These are phyloP conservation scores for Danaus melanippus DNA, from an alignment of 1,140 invertebrate genomes.

Conservation along the genomic window DNA sequence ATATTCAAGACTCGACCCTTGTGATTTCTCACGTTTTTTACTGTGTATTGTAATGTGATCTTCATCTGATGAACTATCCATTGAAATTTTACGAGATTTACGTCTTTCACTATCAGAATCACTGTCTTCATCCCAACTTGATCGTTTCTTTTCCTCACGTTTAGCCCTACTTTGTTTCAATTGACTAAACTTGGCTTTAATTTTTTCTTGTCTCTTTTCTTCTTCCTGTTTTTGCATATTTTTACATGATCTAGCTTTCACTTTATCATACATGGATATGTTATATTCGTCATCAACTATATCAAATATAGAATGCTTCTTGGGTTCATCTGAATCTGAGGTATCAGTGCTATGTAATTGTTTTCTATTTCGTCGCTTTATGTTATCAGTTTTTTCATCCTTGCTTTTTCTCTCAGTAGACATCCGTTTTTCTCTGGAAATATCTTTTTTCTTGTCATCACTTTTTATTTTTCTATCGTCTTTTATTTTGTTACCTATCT, in stretches of 20 bases:
- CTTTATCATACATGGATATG: conserved; percentile 98
- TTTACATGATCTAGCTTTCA: conserved; percentile 94
- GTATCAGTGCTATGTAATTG: conserved; percentile 73
- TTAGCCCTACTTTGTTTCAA: conserved; percentile 89
- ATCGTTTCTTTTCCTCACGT: conserved; percentile 89
- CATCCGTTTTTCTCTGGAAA: conserved; percentile 65
- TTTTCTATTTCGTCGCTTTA: conserved; percentile 69
- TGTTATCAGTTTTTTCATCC: conserved; percentile 63
- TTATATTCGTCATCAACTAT: conserved; percentile 91
- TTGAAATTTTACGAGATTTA: conserved; percentile 65
- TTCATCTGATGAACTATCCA: conserved; percentile 74
- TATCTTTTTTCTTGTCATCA: conserved; percentile 68
- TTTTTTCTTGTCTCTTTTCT: conserved; percentile 87
- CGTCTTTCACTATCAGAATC: conserved; percentile 73
- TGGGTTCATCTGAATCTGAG: conserved; percentile 81
- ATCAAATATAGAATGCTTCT: conserved; percentile 94
- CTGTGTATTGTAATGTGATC: conserved; percentile 57
- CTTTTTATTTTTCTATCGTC: conserved; percentile 64
- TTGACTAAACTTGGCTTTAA: conserved; percentile 91
- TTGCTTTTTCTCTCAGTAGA: conserved; percentile 71
- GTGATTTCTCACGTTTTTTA: conserved; percentile 58
- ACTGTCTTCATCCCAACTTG: conserved; percentile 89
- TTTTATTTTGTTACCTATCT: conserved; percentile 49
- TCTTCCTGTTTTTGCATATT: conserved; percentile 93
- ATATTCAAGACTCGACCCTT: conserved; percentile 62